phyloP scores from a whole-genome alignment of 2,797 vertebrate species.

The Gypaetus barbatus region DNA sequence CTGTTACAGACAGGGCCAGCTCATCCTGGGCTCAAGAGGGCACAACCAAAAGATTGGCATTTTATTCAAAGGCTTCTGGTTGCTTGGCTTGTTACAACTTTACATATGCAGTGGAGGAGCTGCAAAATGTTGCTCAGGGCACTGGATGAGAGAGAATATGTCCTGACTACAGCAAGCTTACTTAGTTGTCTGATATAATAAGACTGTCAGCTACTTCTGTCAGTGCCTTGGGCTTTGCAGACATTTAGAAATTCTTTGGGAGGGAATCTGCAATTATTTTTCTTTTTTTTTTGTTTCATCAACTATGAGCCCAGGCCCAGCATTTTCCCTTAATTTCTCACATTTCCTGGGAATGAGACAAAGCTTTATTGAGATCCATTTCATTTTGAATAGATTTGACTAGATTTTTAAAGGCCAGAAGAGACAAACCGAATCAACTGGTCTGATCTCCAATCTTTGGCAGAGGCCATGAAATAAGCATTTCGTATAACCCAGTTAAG shows the following conservation, averaged over 20 bases:
- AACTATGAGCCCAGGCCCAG: not conserved
- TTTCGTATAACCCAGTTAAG: not conserved
- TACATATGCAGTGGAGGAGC: not conserved
- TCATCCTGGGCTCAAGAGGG: not conserved
- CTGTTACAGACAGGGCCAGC: not conserved
- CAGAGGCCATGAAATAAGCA: rapidly evolving
- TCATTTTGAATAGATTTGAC: not conserved
- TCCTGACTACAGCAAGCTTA: not conserved
- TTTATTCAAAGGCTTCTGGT: constrained; percentile 30
- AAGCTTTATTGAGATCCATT: not conserved
- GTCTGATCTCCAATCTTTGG: not conserved
- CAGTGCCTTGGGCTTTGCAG: not conserved
- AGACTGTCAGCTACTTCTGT: not conserved
- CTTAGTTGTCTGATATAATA: not conserved
- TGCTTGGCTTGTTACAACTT: not conserved
- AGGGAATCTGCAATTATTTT: not conserved
- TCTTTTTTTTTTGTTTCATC: not conserved
- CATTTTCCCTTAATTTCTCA: not conserved
- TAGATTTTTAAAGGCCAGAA: not conserved
- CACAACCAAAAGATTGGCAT: not conserved
- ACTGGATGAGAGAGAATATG: not conserved
- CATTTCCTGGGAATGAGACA: not conserved
- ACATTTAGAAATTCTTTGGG: not conserved
- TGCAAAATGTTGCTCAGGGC: not conserved
- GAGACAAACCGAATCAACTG: not conserved